Conservation (phyloP, 2,113 vertebrate genomes). For the Tragelaphus buxtoni region DNA sequence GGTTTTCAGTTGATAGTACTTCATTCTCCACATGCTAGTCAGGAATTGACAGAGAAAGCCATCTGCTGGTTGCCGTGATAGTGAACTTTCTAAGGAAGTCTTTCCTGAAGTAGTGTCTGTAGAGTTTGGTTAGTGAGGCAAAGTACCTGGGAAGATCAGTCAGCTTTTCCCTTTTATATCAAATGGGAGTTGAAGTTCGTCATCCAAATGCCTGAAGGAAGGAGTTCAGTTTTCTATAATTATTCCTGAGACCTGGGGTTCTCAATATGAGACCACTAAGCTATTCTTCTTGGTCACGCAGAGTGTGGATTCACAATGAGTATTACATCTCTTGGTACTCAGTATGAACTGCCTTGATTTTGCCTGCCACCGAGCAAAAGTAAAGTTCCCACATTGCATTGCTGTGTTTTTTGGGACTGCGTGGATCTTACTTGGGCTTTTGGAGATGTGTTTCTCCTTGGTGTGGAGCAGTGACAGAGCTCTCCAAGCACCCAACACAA, state of each 20-base stretch:
- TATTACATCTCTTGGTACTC: constrained; percentile 36
- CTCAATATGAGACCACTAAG: not conserved
- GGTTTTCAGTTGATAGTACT: not conserved
- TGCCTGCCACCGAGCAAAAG: constrained; percentile 47
- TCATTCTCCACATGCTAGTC: not conserved
- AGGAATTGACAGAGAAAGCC: not conserved
- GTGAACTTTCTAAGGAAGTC: not conserved
- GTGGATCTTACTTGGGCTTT: constrained; percentile 15
- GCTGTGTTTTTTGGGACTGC: constrained; percentile 41
- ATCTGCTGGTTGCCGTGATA: not conserved
- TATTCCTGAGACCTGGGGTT: constrained; percentile 47
- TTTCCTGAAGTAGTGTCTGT: not conserved
- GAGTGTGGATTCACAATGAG: accelerated
- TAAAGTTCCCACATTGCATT: constrained; percentile 60
- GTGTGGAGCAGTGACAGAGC: not conserved
- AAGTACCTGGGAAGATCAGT: not conserved
- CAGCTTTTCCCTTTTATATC: not conserved
- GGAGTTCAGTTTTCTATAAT: not conserved
- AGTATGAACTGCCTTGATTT: not conserved
- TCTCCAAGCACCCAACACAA: not conserved
- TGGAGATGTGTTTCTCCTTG: constrained; percentile 32
- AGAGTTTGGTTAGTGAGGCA: not conserved
- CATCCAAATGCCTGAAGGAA: not conserved
- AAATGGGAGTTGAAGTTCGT: not conserved
- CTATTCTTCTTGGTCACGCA: not conserved